phyloP scores from a whole-genome alignment of 1,140 invertebrate species.

The Elymnias hypermnestra region DNA sequence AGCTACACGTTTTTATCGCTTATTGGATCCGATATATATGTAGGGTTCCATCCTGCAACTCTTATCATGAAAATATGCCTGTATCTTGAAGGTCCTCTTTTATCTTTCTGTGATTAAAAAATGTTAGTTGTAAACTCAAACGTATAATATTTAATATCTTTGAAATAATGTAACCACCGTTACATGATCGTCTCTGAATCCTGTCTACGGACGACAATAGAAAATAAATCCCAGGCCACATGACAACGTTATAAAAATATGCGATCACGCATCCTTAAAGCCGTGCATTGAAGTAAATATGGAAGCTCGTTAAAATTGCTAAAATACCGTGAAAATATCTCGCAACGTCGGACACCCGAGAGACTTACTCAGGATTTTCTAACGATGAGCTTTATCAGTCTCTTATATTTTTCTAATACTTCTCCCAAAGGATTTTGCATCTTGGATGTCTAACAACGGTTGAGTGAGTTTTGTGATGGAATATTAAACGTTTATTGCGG shows the following conservation, averaged over 20 bases:
- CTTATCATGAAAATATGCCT: too few species aligned
- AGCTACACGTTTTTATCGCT: too few species aligned
- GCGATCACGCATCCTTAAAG: conserved; percentile 37
- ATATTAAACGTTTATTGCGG: conserved; percentile 44
- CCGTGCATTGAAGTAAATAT: conserved; percentile 61
- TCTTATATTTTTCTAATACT: conserved; percentile 70
- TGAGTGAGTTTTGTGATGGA: conserved; percentile 45
- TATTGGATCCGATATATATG: too few species aligned
- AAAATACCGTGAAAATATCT: conserved; percentile 71
- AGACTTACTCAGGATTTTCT: conserved; percentile 43
- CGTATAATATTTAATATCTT: too few species aligned
- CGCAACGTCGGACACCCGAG: conserved; percentile 58
- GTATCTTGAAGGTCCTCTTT: too few species aligned
- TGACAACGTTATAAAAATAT: conserved; percentile 18
- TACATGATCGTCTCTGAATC: too few species aligned
- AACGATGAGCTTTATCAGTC: conserved; percentile 64
- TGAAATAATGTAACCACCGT: too few species aligned
- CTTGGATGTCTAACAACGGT: conserved; percentile 44
- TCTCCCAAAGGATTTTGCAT: conserved; percentile 59
- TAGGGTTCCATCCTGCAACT: too few species aligned
- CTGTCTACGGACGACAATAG: background rate
- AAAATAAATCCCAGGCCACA: conserved; percentile 8
- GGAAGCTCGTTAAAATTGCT: conserved; percentile 71
- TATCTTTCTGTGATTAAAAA: too few species aligned
- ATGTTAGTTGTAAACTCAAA: too few species aligned